Conservation (phyloP, 2,797 vertebrate species). For the Epinephelus awoara region DNA sequence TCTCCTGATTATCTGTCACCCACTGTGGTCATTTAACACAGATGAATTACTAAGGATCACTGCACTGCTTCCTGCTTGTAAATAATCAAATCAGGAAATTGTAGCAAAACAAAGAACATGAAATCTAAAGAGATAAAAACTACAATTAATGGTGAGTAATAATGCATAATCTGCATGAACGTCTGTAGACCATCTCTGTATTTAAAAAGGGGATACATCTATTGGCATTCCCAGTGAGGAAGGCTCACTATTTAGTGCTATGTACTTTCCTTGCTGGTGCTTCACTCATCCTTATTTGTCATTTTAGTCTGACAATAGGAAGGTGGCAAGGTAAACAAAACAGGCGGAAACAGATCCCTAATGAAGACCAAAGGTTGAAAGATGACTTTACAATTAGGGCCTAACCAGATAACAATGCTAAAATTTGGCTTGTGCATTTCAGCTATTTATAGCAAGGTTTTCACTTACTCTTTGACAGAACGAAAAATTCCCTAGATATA, state of each 20-base stretch:
- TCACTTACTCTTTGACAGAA: no score
- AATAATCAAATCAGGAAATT: conserved; percentile 69
- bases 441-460: no score
- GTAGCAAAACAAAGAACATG: conserved; percentile 33
- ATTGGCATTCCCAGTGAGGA: not conserved
- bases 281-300: not conserved
- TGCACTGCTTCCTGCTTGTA: conserved; percentile 59
- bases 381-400: not conserved
- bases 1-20: conserved; percentile 61
- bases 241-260: not conserved
- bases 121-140: conserved; percentile 32
- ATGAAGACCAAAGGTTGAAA: not conserved
- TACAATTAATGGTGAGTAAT: not conserved
- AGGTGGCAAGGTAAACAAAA: not conserved
- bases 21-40: conserved; percentile 60
- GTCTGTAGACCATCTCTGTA: not conserved
- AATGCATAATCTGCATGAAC: not conserved
- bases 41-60: conserved; percentile 59
- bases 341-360: not conserved
- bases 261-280: not conserved
- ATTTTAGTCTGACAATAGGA: not conserved
- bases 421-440: no score
- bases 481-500: no score
- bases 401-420: no score
- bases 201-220: not conserved